Conservation (phyloP, 2,797 vertebrate genomes). For the Hybognathus amarus region DNA sequence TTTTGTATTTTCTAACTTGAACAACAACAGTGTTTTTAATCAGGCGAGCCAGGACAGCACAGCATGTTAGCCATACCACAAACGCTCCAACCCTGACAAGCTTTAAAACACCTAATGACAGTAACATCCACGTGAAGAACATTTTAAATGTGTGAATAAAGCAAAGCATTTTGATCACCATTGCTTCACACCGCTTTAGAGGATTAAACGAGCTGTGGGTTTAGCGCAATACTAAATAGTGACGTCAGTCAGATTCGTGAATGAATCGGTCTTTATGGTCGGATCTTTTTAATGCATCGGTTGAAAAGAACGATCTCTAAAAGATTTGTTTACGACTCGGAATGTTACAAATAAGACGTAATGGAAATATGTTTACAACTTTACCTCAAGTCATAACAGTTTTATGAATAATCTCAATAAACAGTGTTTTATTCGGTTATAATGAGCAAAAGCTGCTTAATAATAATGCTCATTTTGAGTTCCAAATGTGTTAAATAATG, state of each 20-base stretch:
- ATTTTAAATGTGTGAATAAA: slow-evolving; percentile 1
- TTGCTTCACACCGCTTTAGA: not conserved
- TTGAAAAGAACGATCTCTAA: not conserved
- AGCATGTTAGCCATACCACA: slow-evolving; percentile 20
- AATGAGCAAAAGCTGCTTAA: too few relatives aligned
- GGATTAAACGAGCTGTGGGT: not conserved
- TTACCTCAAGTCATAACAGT: not conserved
- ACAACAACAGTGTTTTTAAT: slow-evolving; percentile 22
- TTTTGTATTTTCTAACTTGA: not conserved
- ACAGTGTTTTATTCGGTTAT: not conserved
- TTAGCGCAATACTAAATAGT: not conserved
- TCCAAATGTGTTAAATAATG: not conserved
- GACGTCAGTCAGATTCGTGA: not conserved
- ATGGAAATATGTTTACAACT: not conserved
- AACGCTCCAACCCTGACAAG: not conserved
- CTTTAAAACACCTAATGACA: not conserved
- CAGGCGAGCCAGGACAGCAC: slow-evolving; percentile 17
- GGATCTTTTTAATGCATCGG: not conserved
- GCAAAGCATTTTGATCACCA: not conserved
- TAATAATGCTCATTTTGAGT: not conserved
- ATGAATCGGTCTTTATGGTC: slow-evolving; percentile 3
- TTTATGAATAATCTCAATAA: not conserved
- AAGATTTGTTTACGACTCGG: not conserved
- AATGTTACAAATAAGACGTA: not conserved
- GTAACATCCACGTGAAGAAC: not conserved